Conservation (phyloP, 2,797 vertebrate genomes). For the Hyperoplus lanceolatus region DNA sequence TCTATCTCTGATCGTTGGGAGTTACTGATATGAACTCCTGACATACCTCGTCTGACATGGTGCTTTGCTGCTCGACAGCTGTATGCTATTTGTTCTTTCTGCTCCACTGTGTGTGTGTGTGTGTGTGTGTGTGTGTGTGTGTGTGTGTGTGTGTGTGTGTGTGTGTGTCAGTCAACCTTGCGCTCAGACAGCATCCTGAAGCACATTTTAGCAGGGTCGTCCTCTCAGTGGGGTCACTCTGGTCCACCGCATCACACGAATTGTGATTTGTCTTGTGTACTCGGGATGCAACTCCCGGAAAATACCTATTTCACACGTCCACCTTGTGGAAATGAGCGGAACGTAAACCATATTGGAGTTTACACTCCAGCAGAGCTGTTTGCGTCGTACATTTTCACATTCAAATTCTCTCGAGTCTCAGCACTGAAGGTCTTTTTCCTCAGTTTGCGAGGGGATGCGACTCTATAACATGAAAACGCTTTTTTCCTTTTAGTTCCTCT, state of each 20-base stretch:
- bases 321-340: constrained; percentile 13
- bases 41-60: constrained; percentile 46
- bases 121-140: constrained; percentile 9
- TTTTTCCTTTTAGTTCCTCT: constrained; percentile 37
- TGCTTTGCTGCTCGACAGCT: constrained; percentile 56
- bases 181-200: constrained; percentile 56
- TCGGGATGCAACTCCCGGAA: constrained; percentile 13
- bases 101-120: constrained; percentile 35
- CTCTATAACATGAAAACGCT: constrained; percentile 60
- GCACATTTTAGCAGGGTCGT: constrained; percentile 39
- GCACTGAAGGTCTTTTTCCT: constrained; percentile 43
- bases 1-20: constrained; percentile 54
- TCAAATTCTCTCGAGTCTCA: constrained; percentile 54
- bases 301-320: constrained; percentile 28
- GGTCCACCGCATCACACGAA: constrained; percentile 39
- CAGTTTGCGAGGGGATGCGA: constrained; percentile 48
- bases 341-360: constrained; percentile 23
- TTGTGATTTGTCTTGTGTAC: constrained; percentile 9
- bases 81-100: constrained; percentile 58
- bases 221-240: constrained; percentile 40
- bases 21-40: constrained; percentile 57
- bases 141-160: constrained; percentile 15
- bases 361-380: constrained; percentile 38
- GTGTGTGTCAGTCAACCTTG: constrained; percentile 64
- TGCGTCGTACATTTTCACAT: constrained; percentile 61